Evolutionary conservation across 1,140 invertebrate genomes (phyloP), one percentile per base, ranked within the genome.

Genomic region (Caenorhabditis elegans): DNA sequence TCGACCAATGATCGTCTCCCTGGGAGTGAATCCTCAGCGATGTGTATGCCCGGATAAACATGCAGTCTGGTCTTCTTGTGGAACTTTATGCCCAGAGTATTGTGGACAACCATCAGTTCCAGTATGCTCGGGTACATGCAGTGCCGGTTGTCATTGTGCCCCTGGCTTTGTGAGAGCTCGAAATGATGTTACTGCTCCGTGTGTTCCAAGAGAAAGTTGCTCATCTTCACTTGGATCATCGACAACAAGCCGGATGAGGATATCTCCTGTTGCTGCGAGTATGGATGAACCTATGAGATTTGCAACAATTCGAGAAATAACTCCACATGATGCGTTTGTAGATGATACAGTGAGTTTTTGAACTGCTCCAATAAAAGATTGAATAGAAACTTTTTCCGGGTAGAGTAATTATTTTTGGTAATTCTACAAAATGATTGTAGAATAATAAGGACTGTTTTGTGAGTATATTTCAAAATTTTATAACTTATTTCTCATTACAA

Each of bases 131-230:
- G 31, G 22, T 15, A 83, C 82, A 1, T 83, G 82, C 28, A 83
- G 80, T 46, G 46, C 76, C 11, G 82, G 82, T n/a, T 83, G 82
- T 47, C 46, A 78, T 13, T 83, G 82, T 46, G 76, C 77, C 13
- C 51, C 82, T 34, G 82, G 82, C 5, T 83, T 80, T 34, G 77
- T 83, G 5, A 48, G 82, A 48, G 76, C 82, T 4, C 10, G 82
- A 43, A 83, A 83, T 46, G 82, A 83, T 24, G 77, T 83, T 2
- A 78, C 76, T 19, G 82, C 82, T 47, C 82, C 82, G 8, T 83
- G 82, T 60, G 76, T 83, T n/a, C 76, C 76, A 34, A 75, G 76
- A 31, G 82, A 83, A 49, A 46, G 47, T 10, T 83, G 82, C 46
- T 53, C 65, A 11, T 28, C 39, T 19, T 49, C 34, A 2, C 10